Conservation (phyloP, 1,140 invertebrate species). For the Apis laboriosa region DNA sequence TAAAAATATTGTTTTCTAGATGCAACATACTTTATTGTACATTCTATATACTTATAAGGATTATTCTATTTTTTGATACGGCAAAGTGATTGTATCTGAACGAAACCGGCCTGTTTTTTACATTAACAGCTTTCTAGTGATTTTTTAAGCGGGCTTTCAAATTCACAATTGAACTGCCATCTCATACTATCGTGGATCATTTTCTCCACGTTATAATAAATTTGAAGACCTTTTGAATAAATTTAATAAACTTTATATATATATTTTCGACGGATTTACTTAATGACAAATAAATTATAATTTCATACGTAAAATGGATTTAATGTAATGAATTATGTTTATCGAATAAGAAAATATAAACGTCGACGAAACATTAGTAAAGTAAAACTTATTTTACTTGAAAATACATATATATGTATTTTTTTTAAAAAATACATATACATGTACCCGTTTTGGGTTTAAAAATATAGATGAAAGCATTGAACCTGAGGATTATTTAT, state of each 20-base stretch:
- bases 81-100: constrained; percentile 44
- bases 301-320: constrained; percentile 5
- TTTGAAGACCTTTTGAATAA: constrained; percentile 25
- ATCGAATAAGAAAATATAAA: constrained; percentile 2
- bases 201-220: constrained; percentile 29
- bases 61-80: constrained; percentile 70
- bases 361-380: background rate
- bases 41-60: constrained; percentile 39
- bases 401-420: background rate
- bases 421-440: constrained; percentile 12
- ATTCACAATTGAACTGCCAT: constrained; percentile 46
- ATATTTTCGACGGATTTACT: constrained; percentile 34
- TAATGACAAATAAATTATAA: constrained; percentile 37
- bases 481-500: background rate
- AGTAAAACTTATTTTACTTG: background rate
- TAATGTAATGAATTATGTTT: constrained; percentile 15
- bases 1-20: constrained; percentile 28
- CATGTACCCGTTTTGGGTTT: constrained; percentile 4
- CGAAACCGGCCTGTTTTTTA: constrained; percentile 38
- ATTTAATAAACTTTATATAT: constrained; percentile 35
- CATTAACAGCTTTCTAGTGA: constrained; percentile 43
- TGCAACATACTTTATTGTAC: constrained; percentile 16
- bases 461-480: background rate
- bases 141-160: constrained; percentile 45
- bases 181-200: constrained; percentile 29